These are phyloP conservation scores for Bolinopsis microptera DNA, from an alignment of 37 sponge, comb jelly and placozoan genomes.

Conservation along the genomic window DNA sequence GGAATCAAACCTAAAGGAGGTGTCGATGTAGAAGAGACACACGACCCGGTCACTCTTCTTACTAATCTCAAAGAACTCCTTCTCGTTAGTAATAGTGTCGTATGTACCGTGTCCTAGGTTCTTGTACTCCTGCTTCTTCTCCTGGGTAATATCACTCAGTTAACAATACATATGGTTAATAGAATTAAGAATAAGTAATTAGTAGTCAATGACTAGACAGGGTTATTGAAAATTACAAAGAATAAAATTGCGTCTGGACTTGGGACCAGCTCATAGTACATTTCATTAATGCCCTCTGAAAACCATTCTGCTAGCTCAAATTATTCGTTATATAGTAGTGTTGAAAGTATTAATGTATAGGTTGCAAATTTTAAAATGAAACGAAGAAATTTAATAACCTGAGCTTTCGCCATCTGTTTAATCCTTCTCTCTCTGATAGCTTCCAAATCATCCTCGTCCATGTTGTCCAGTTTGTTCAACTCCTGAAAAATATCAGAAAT, in stretches of 20 bases:
- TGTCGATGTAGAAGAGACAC: conserved; percentile 87
- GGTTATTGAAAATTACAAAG: too few species aligned
- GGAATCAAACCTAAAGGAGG: conserved; percentile 70
- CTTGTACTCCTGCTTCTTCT: conserved; percentile 83
- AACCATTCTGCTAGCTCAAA: too few species aligned
- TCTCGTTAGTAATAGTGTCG: conserved; percentile 84
- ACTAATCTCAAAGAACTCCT: conserved; percentile 92
- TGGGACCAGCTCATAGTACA: too few species aligned
- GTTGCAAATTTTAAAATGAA: too few species aligned
- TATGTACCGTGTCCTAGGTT: conserved; percentile 88
- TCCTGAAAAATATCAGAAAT: conserved; percentile 70
- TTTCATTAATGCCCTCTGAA: too few species aligned
- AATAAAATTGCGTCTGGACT: too few species aligned
- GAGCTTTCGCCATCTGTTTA: conserved; percentile 80
- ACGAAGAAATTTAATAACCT: too few species aligned
- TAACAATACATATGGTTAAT: too few species aligned
- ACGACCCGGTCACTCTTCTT: conserved; percentile 90
- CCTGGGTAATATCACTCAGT: neutral
- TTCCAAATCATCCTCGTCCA: conserved; percentile 86
- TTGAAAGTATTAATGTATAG: too few species aligned
- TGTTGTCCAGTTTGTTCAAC: conserved; percentile 78
- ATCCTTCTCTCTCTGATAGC: conserved; percentile 75
- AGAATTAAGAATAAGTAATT: too few species aligned
- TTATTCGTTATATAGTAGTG: too few species aligned
- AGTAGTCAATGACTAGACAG: too few species aligned